Base-by-base conservation (phyloP, 2,113 vertebrate genomes). In the Leiothrix lutea region DNA sequence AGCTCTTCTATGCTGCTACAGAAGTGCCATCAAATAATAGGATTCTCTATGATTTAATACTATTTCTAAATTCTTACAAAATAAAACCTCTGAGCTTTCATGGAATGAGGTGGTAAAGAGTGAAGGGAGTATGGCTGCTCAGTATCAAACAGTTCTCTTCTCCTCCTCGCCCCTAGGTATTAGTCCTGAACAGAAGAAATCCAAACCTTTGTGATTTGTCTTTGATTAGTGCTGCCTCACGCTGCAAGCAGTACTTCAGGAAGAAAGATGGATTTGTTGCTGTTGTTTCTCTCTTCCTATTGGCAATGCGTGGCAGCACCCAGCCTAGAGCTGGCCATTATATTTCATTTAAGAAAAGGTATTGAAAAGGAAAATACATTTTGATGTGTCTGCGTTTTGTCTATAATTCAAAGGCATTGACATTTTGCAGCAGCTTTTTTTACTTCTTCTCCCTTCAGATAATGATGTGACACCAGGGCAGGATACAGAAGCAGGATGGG, bases 201-300 rank as follows among this genome's bases (percentile, higher is more conserved):
- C 91, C 89, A 88, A 91, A 92, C 91, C 87, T 91, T 87, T 94
- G 93, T 88, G 95, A 81, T 94, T 86, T 93, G 87, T 74, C 96
- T 95, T 95, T 97, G 94, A 94, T 96, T 95, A 92, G 93, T 42
- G 82, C 89, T 92, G 94, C 89, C 90, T 95, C 94, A 65, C 14
- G 92, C 94, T 95, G 95, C 88, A 88, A 96, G 80, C 92, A 86
- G 69, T 53, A 90, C 93, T 86, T 90, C 36, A 28, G 90, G 74
- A 92, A 92, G 86, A 94, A 94, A 93, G 93, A 95, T 90, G 47
- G 45, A 97, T 95, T 90, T 95, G 72, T 73, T 96, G 91, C 94
- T 96, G 74, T 92, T 97, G 84, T 95, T 96, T 88, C 91, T 90
- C 65, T 21, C 87, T 88, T 88, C 89, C 85, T 69, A 28, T 57